Base-by-base conservation (phyloP, 2,797 vertebrate species). In the Lagodon rhomboides region DNA sequence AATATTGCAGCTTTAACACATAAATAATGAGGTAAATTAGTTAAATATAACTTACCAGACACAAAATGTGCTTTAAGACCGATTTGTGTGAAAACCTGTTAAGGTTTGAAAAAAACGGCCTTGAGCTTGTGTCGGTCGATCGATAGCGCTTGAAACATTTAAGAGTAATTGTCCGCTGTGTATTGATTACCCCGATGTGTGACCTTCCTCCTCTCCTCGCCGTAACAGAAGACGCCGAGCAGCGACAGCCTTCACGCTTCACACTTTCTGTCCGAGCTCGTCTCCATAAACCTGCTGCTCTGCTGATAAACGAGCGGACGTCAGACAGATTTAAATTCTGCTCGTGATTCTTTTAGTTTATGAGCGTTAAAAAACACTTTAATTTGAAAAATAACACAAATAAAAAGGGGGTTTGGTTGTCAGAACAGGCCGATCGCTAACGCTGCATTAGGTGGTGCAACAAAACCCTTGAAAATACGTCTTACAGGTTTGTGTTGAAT, bases 201-300 rank as follows among this genome's bases (percentile, higher is more conserved):
- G 65, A 74, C 77, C 71, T 80, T 65, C 60, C 15, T 38, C 13
- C 65, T 75, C 5, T 23, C 17, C 3, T 38, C 53, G 13, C 23
- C n/a, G 71, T 4, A 34, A 56, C 63, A 51, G 34, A 53, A 43
- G 30, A 43, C 58, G 8, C 16, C 3, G 2, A 46, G 9, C 46
- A 1, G 10, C 47, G 63, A 17, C 64, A n/a, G 51, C 20, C 46
- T 46, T 65, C 78, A 51, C 10, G 34, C 66, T 30, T 53, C 65
- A 44, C 1, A 11, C 46, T 47, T 11, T 13, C 44, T 30, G 54
- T 59, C 46, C 13, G 16, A n/a, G 53, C 12, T 63, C 58, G 2
- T 67, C 65, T 50, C 62, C 25, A 72, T 72, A 53, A 63, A 68
- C 30, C 63, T 66, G 13, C 62, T 25, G 1, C 54, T 3, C 5